Base-by-base conservation (phyloP, 2,888 invertebrate species). In the Tipula lateralis region DNA sequence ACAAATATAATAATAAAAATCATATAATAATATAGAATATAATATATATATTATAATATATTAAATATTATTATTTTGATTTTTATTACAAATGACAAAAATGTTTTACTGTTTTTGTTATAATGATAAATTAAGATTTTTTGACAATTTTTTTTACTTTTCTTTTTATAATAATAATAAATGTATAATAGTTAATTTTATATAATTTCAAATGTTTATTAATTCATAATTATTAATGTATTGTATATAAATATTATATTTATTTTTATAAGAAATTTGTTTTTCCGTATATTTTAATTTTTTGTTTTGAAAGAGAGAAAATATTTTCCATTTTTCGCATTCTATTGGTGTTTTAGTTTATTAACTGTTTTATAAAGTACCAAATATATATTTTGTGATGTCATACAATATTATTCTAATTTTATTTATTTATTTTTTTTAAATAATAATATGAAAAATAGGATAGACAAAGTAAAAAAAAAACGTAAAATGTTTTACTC, bases 1-100 rank as follows among this genome's bases (percentile, higher is more conserved):
- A 84, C 84, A 85, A 86, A 36, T 85, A 86, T 86, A 85, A 86
- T 86, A 84, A 85, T 84, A 85, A 85, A 85, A 85, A 85, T 84
- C 32, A 2, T 7, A 30, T 30, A 82, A 30, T 82, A 82, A 30
- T 82, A 82, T 30, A 0, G 9, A 24, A 66, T 66, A 66, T 66
- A 66, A 66, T 66, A 66, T n/a, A 66, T 24, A 24, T 24, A 66
- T 66, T 66, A 66, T 66, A 84, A 83, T 85, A 86, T 86, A 86
- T 86, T 85, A 85, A 85, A 86, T 83, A 83, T 32, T 83, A 83
- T 16, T 83, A 83, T 83, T 32, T 1, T 83, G 32, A 83, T 83
- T 16, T 32, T 83, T 32, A 83, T 83, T 32, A 83, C 30, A 83
- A 83, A 32, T 32, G 82, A 83, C 30, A 83, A 83, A 83, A 32